Evolutionary conservation across 2,113 vertebrate genomes (phyloP), one percentile per base, ranked within the genome.

Genomic region (Elanus axillaris): DNA sequence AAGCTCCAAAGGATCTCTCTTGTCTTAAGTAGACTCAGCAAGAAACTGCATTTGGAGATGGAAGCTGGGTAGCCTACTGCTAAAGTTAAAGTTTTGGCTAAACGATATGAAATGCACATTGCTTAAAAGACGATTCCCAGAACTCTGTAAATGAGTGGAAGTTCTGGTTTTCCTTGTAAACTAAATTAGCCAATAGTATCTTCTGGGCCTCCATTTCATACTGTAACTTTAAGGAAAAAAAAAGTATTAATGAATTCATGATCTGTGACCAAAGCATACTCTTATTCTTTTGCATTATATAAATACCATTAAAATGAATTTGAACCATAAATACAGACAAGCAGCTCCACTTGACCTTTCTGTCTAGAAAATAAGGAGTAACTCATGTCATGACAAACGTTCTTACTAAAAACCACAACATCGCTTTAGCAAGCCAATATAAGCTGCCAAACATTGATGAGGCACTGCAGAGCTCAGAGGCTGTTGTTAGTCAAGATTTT

Each of bases 31-130:
- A 86, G 29, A 36, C 50, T 62, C 4, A 20, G 21, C 9, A 79
- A 68, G 43, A 79, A 81, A 62, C 7, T 78, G 19, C 43, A 47
- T 68, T 67, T 45, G 32, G 32, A 88, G 36, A 58, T 62, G 19
- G 23, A 80, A 64, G n/a, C 1, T 0, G 0, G 2, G 17, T 50
- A 43, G 27, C 32, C 66, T 74, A 15, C 25, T 59, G 45, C 7
- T 26, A 10, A 79, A 36, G 40, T 45, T 66, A 34, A 84, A 67
- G 10, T 29, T 80, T 74, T 85, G 47, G 29, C 48, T 88, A 47
- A 72, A 64, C 42, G 1, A 11, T 60, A 56, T 47, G 26, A 64
- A 78, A 72, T 42, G 16, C 8, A 26, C 4, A 11, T 59, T 79
- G 4, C 15, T 91, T 91, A 42, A 86, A 82, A 88, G 25, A 32